These are phyloP conservation scores for Heliconius erato DNA, from an alignment of 2,888 invertebrate species.

Conservation along the genomic window DNA sequence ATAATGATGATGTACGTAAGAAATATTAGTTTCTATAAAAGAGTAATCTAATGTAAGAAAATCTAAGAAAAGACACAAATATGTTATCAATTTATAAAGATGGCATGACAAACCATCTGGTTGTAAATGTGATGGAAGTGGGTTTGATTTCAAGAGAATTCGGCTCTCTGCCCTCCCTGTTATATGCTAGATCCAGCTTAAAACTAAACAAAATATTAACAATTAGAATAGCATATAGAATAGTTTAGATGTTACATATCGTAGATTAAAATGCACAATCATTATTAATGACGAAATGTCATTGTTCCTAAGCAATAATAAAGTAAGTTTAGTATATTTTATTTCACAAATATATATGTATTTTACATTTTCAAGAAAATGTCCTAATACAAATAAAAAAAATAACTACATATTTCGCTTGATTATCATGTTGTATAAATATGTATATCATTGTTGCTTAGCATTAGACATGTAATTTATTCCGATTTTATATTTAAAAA, in stretches of 20 bases:
- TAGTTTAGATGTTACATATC: slow-evolving; percentile 23
- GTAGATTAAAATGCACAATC: not conserved
- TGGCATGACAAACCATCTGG: not conserved
- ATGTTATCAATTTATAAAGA: too few relatives aligned
- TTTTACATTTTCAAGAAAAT: not conserved
- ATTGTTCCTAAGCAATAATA: slow-evolving; percentile 14
- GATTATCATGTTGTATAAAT: not conserved
- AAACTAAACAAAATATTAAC: not conserved
- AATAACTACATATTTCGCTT: not conserved
- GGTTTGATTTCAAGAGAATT: not conserved
- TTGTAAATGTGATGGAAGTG: not conserved
- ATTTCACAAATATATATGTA: not conserved
- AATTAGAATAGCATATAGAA: not conserved
- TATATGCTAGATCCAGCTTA: not conserved
- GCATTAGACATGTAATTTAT: slow-evolving; percentile 12
- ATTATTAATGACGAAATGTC: not conserved
- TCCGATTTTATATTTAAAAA: not conserved
- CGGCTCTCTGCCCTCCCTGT: not conserved
- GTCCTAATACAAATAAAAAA: not conserved
- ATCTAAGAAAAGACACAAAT: not conserved
- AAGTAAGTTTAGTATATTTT: slow-evolving; percentile 4
- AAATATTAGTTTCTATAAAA: not conserved
- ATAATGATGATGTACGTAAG: not conserved
- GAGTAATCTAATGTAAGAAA: not conserved
- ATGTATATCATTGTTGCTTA: slow-evolving; percentile 19